Base-by-base conservation (phyloP, 2,888 invertebrate species). In the Cheiracanthium punctorium region DNA sequence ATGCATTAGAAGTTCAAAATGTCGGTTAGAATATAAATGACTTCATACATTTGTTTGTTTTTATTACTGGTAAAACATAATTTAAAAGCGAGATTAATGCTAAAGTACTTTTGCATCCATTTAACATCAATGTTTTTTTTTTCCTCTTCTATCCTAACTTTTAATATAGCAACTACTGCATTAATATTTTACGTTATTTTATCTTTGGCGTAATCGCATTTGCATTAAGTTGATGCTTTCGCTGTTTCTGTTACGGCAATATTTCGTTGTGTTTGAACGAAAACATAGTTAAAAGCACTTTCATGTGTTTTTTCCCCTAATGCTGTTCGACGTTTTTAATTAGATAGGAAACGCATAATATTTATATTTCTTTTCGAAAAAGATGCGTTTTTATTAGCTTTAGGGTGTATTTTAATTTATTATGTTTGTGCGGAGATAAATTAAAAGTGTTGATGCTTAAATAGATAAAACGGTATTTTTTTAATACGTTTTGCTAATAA, bases 21-120 rank as follows among this genome's bases (percentile, higher is more conserved):
- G 24, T 24, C 24, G 58, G 24, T 58, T 58, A 24, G 58, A 58
- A 58, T 58, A 58, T 58, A 58, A 58, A 58, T 58, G 24, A 58
- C 58, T 58, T 58, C 58, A 58, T 58, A 24, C 58, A 24, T 24
- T 24, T 58, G 5, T 58, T 58, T 58, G 1, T 58, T 24, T 58
- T 58, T 58, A 24, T 58, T 58, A 5, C 12, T 58, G 58, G 24
- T 58, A 58, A n/a, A 58, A 58, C 58, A 58, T 58, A 58, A 58
- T 58, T 58, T 58, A 58, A n/a, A 58, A 24, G 58, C 20, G 58
- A 58, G 24, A 58, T 58, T 58, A 58, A 58, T 58, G 58, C 12
- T 58, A 24, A 20, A 58, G 58, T 24, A 58, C 24, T 58, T 58
- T 12, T 7, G 5, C 58, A 58, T 58, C 58, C 58, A 58, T 58